Base-by-base conservation (phyloP, 1,140 invertebrate genomes). In the Asobara japonica region DNA sequence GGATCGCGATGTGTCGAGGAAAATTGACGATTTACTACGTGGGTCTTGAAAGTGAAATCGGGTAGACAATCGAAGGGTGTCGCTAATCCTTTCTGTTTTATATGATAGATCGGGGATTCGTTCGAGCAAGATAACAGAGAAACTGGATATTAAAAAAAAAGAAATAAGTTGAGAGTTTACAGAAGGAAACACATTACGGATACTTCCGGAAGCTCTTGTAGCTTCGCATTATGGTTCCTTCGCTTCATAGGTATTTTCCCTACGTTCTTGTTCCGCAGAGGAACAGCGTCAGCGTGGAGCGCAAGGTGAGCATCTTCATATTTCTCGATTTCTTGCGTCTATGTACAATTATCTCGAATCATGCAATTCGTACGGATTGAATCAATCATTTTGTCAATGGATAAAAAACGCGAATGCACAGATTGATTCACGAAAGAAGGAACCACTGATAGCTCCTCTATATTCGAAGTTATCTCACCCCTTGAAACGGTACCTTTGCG, bases 1-100 rank as follows among this genome's bases (percentile, higher is more conserved):
- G 31, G 22, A 68, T 41, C 45, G 48, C 25, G 31, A 45, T 27
- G 38, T 51, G 69, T 65, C 64, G 27, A 64, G 65, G 51, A 62
- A 74, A 62, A 67, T 71, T 81, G 75, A 79, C 76, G 71, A 80
- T 82, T 69, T 77, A 78, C 77, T 81, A 83, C 76, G 80, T 81
- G 75, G 81, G 81, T 78, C 79, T 80, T 73, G 79, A 82, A 75
- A 84, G 80, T 80, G 82, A 85, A 80, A 82, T 82, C 76, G 79
- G 76, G 48, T 79, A 74, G 78, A 45, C n/a, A 51, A 18, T 51
- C 20, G 16, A 16, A n/a, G 11, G 20, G 7, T 38, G 36, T 38
- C 10, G 36, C n/a, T 4, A 10, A 4, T 7, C n/a, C 10, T 38
- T 38, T n/a, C n/a, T 51, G n/a, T 20, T n/a, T 51, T 20, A 16